Conservation (phyloP, 2,888 invertebrate species). For the Dascillus cervinus region DNA sequence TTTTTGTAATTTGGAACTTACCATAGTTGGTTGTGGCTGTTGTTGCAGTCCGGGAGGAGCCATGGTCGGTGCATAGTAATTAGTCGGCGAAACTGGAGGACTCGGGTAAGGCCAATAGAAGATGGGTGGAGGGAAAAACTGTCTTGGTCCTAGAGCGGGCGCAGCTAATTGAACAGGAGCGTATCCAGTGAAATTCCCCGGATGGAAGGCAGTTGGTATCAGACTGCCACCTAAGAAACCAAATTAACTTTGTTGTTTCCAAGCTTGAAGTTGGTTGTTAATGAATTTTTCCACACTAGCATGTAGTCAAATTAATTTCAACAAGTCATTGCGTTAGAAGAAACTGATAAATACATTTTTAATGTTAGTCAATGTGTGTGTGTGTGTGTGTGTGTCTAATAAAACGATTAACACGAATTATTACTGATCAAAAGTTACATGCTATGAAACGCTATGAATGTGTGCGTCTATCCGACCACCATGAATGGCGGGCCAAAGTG, state of each 20-base stretch:
- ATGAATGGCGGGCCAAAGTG: conserved; percentile 14
- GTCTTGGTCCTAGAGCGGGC: conserved; percentile 37
- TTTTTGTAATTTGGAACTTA: conserved; percentile 12
- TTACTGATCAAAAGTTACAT: conserved; percentile 10
- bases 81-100: conserved; percentile 88
- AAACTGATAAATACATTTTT: too few relatives aligned
- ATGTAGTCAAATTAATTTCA: too few relatives aligned
- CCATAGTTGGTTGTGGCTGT: conserved; percentile 39
- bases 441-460: conserved; percentile 13
- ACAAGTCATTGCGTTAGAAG: too few relatives aligned
- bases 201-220: conserved; percentile 44
- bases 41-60: conserved; percentile 35
- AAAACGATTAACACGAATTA: not conserved
- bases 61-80: conserved; percentile 66
- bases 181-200: conserved; percentile 36
- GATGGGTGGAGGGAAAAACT: conserved; percentile 56
- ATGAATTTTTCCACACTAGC: too few relatives aligned
- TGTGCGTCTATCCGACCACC: conserved; percentile 13
- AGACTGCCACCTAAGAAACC: conserved; percentile 55
- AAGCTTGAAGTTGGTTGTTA: too few relatives aligned
- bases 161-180: conserved; percentile 38
- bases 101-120: conserved; percentile 94
- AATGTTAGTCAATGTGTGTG: too few relatives aligned
- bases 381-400: too few relatives aligned
- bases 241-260: too few relatives aligned